A percentile compares a stretch with the other conserved stretches of the same genome.
Conservation (phyloP, 2,888 invertebrate species). For the Bellardia pandia region DNA sequence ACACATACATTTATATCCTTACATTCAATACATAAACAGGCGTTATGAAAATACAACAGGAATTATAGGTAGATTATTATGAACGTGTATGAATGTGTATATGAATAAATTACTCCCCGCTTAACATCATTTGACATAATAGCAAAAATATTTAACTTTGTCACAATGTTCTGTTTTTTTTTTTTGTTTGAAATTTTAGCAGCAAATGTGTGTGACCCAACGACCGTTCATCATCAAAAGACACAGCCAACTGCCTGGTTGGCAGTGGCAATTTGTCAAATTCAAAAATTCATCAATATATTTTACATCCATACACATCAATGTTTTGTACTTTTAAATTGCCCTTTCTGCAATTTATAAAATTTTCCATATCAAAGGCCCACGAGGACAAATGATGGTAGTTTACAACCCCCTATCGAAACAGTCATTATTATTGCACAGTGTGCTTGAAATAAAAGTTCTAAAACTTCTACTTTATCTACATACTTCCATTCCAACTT, state of each 20-base stretch:
- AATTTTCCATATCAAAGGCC: constrained; percentile 53
- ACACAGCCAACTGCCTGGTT: background rate
- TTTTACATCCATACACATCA: constrained; percentile 74
- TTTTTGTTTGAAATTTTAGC: constrained; percentile 10
- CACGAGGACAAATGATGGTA: constrained; percentile 40
- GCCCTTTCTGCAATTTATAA: constrained; percentile 45
- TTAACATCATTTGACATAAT: constrained; percentile 71
- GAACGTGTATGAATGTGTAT: constrained; percentile 16
- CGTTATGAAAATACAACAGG: constrained; percentile 43
- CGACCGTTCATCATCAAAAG: constrained; percentile 46
- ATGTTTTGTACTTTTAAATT: constrained; percentile 43
- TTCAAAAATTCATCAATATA: constrained; percentile 77
- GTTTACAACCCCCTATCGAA: constrained; percentile 58
- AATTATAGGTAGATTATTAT: constrained; percentile 43
- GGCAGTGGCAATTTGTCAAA: constrained; percentile 75
- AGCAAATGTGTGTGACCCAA: constrained; percentile 53
- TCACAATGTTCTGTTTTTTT: constrained; percentile 46
- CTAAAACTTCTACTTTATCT: too few relatives aligned
- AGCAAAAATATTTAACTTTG: constrained; percentile 58
- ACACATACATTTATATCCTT: constrained; percentile 15
- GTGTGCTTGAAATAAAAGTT: background rate
- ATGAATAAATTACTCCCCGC: constrained; percentile 71
- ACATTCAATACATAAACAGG: background rate
- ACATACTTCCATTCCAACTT: background rate
- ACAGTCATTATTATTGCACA: constrained; percentile 37